Evolutionary conservation across 2,888 invertebrate species (phyloP).

Genomic region (Helobdella robusta): DNA sequence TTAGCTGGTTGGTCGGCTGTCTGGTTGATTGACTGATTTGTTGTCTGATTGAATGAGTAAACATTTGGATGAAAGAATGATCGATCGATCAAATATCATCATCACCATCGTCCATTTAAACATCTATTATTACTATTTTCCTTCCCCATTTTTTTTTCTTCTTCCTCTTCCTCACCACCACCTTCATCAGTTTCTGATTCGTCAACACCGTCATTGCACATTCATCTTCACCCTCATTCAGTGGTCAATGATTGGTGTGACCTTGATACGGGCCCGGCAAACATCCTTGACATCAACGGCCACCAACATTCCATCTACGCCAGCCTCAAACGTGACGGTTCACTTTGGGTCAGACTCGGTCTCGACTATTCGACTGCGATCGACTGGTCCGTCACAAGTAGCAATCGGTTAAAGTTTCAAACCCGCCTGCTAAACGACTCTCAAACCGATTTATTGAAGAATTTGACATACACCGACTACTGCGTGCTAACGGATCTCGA

Average conservation of each 20-base stretch:
- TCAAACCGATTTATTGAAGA: slow-evolving; percentile 27
- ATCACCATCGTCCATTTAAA: too few species aligned
- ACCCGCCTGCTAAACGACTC: slow-evolving; percentile 28
- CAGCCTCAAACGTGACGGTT: slow-evolving; percentile 33
- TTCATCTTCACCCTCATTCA: too few species aligned
- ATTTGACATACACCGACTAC: slow-evolving; percentile 31
- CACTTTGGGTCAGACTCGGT: slow-evolving; percentile 34
- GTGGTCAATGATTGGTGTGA: slow-evolving; percentile 32
- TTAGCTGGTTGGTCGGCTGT: too few species aligned
- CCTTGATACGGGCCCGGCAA: slow-evolving; percentile 34
- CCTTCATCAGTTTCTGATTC: too few species aligned
- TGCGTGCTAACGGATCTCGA: slow-evolving; percentile 33
- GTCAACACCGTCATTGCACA: too few species aligned
- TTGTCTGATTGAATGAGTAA: too few species aligned
- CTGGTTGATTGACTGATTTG: too few species aligned
- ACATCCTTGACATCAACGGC: slow-evolving; percentile 32
- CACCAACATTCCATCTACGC: slow-evolving; percentile 34
- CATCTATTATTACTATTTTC: too few species aligned
- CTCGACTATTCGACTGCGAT: slow-evolving; percentile 30
- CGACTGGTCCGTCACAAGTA: slow-evolving; percentile 30
- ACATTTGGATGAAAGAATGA: too few species aligned
- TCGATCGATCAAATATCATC: too few species aligned
- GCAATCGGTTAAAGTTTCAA: slow-evolving; percentile 27
- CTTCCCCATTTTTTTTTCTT: too few species aligned
- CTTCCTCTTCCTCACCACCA: too few species aligned